Evolutionary conservation across 2,888 invertebrate genomes (phyloP), one percentile per base, ranked within the genome.

Genomic region (Alloplasta piceator): DNA sequence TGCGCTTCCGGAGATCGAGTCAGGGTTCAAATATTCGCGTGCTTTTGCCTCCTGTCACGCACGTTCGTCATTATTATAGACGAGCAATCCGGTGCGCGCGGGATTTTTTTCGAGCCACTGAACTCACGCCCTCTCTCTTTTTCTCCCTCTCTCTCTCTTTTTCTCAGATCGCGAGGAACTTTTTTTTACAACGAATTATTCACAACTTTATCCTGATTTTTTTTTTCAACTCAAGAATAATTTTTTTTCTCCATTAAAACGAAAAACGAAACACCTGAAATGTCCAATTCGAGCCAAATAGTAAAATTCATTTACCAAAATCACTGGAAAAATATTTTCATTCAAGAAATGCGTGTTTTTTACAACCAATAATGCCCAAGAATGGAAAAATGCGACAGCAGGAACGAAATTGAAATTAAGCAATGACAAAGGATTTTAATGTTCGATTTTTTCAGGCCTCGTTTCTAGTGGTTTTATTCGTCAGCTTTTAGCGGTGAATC

Each of bases 401-500:
- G 56, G 66, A 41, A 74, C 64, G 39, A 5, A 48, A 52, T 66
- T 14, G 52, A 56, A 58, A 48, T 9, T 55, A 50, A 52, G 43
- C 55, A 46, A 55, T 38, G 46, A 48, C 38, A 66, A 14, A 4
- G 36, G 14, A 52, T 12, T 52, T 7, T 6, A 52, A 56, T 56
- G 56, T 58, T 43, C 26, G 43, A 26, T 68, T 55, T 43, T 61
- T 46, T 56, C 26, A 6, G 55, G 10, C 39, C 50, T 50, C 12
- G 50, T 43, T 50, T 26, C 10, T 26, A 16, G 79, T 56, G 77
- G 73, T 72, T 76, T 73, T 80, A 72, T 82, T 74, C 78, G 80
- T 82, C 80, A 82, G 71, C 64, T 74, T 74, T 26, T 74, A 64
- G 41, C 43, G 77, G 74, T 81, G 82, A 82, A 82, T 82, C 82